Percentiles rank a stretch among this genome's conserved stretches.
Conservation (phyloP, 2,888 invertebrate species). For the Morpho deidamia region DNA sequence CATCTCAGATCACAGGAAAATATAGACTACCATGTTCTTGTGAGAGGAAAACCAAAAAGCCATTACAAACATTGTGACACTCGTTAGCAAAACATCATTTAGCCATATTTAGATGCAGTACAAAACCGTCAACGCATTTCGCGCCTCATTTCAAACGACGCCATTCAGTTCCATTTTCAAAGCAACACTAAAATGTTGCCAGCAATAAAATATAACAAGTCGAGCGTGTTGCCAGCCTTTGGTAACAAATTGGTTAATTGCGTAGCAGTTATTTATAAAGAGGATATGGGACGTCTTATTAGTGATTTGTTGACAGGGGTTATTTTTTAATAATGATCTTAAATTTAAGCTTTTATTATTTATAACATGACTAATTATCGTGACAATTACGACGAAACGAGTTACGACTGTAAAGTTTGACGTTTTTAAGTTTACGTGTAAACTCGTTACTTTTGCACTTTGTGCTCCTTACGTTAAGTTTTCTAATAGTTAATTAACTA, state of each 20-base stretch:
- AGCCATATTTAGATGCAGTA: conserved; percentile 48
- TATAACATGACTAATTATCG: too few species aligned
- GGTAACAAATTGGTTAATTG: conserved; percentile 73
- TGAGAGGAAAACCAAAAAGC: too few species aligned
- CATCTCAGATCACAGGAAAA: too few species aligned
- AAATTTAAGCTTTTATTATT: neutral
- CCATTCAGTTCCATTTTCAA: conserved; percentile 68
- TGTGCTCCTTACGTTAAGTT: too few species aligned
- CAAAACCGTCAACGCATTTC: conserved; percentile 50
- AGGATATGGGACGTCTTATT: conserved; percentile 29
- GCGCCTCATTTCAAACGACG: conserved; percentile 59
- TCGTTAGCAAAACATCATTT: conserved; percentile 4
- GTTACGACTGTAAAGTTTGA: too few species aligned
- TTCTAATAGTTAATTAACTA: too few species aligned
- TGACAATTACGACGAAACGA: too few species aligned
- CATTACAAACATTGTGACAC: neutral
- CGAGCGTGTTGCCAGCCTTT: conserved; percentile 54
- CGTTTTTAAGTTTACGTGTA: too few species aligned
- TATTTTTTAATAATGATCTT: neutral
- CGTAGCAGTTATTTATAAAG: conserved; percentile 36
- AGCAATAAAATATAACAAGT: conserved; percentile 58
- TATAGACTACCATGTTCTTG: too few species aligned
- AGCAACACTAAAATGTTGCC: conserved; percentile 69
- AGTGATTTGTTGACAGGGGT: conserved; percentile 20
- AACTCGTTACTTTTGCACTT: too few species aligned